Base-by-base conservation (phyloP, 1,140 invertebrate species). In the Drosophila sulfurigaster region DNA sequence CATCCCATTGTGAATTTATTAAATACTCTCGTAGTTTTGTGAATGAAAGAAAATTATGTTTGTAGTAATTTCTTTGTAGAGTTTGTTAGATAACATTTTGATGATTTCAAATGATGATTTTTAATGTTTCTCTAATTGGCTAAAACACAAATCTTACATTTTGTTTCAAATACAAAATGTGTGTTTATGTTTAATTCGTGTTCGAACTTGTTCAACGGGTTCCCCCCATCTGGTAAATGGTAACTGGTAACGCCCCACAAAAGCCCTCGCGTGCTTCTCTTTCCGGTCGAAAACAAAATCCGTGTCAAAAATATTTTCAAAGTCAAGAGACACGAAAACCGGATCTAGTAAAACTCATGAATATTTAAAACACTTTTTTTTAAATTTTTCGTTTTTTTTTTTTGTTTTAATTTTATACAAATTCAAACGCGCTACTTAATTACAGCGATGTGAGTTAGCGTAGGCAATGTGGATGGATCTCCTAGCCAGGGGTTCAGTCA, bases 361-460 rank as follows among this genome's bases (percentile, higher is more conserved):
- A 86, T 87, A 87, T 56, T 70, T 30, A 71, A 65, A 59, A 63
- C 45, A 63, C 75, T 70, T 7, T 38, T 20, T 38, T 13, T 32
- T 32, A 15, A 6, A 13, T 15, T 32, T 54, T 32, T 5, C 4
- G 20, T 20, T 20, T 20, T 20, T 20, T 20, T 20, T 20, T 25
- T 25, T 25, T 74, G 66, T 60, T 57, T 68, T 68, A 68, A 68
- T 66, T 67, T 66, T 51, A 62, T 46, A 38, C 59, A 54, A 67
- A 71, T 72, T 74, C 54, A 77, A 79, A 59, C 63, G 69, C 76
- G 73, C 54, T 64, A 66, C 72, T 78, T 88, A 88, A 87, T 88
- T 87, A 80, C 74, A 59, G 66, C 63, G 60, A 67, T 57, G 48
- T 85, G 68, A 81, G 11, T 73, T 82, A 51, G 67, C 32, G 41